phyloP scores from a whole-genome alignment of 2,797 vertebrate genomes.

The Pantherophis vulpinus region DNA sequence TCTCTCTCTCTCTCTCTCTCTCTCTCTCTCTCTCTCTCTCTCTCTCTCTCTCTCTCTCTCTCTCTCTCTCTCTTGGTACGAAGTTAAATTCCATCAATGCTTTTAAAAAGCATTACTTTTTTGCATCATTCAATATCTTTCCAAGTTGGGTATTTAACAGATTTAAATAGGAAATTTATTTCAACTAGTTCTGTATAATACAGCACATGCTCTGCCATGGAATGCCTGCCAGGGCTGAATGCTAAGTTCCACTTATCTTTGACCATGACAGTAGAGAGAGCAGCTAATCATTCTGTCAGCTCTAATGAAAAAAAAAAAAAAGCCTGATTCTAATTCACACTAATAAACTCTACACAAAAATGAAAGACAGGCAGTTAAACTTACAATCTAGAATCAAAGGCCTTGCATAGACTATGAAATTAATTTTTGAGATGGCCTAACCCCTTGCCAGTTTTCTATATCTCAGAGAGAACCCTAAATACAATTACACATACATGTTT shows the following conservation, averaged over 20 bases:
- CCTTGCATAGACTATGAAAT: background rate
- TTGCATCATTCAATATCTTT: background rate
- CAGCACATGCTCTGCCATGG: background rate
- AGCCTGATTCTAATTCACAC: background rate
- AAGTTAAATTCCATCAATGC: background rate
- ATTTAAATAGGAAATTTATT: background rate
- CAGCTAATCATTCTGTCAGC: background rate
- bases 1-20: too few species aligned
- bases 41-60: too few species aligned
- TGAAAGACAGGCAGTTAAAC: background rate
- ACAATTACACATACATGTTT: background rate
- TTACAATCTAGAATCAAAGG: background rate
- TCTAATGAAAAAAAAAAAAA: background rate
- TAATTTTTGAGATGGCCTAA: background rate
- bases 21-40: too few species aligned
- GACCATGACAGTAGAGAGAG: background rate
- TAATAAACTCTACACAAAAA: background rate
- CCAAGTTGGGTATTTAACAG: background rate
- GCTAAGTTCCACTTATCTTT: background rate
- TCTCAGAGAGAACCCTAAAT: background rate
- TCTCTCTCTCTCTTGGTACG: background rate
- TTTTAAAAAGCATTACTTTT: background rate
- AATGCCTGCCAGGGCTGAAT: background rate
- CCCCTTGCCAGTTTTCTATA: background rate
- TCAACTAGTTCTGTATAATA: background rate